Evolutionary conservation across 2,888 invertebrate genomes (phyloP).

Genomic region (Microctonus brassicae): DNA sequence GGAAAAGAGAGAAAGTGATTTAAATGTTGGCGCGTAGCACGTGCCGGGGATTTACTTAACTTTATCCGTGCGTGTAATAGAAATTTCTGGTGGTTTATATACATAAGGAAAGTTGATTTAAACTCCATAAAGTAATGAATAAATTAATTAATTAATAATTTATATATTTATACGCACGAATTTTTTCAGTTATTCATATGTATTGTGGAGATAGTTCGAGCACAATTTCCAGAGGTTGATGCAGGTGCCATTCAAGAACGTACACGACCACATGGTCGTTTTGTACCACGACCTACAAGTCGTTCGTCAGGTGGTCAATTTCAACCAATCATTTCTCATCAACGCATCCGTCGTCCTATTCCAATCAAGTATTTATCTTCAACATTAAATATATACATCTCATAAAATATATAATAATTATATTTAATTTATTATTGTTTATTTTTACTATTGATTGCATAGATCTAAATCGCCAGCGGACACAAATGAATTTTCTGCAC

Average conservation of each 20-base stretch:
- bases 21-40: slow-evolving; percentile 39
- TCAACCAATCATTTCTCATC: slow-evolving; percentile 48
- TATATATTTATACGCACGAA: slow-evolving; percentile 2
- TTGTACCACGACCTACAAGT: slow-evolving; percentile 48
- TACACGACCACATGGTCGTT: slow-evolving; percentile 45
- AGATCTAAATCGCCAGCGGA: slow-evolving; percentile 23
- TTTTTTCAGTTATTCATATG: slow-evolving; percentile 56
- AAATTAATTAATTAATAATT: slow-evolving; percentile 5
- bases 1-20: slow-evolving; percentile 48
- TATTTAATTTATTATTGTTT: not conserved
- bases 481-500: slow-evolving; percentile 6
- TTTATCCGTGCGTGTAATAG: slow-evolving; percentile 31
- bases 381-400: not conserved
- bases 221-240: slow-evolving; percentile 54
- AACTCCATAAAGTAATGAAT: slow-evolving; percentile 1
- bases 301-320: slow-evolving; percentile 40
- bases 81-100: slow-evolving; percentile 43
- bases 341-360: slow-evolving; percentile 54
- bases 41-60: slow-evolving; percentile 29
- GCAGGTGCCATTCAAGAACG: slow-evolving; percentile 34
- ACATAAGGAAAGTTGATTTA: slow-evolving; percentile 44
- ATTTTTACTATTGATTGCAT: not conserved
- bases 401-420: not conserved
- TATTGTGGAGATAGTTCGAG: slow-evolving; percentile 48
- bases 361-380: slow-evolving; percentile 52